Evolutionary conservation across 1,140 invertebrate genomes (phyloP).

Genomic region (Cotesia vestalis): DNA sequence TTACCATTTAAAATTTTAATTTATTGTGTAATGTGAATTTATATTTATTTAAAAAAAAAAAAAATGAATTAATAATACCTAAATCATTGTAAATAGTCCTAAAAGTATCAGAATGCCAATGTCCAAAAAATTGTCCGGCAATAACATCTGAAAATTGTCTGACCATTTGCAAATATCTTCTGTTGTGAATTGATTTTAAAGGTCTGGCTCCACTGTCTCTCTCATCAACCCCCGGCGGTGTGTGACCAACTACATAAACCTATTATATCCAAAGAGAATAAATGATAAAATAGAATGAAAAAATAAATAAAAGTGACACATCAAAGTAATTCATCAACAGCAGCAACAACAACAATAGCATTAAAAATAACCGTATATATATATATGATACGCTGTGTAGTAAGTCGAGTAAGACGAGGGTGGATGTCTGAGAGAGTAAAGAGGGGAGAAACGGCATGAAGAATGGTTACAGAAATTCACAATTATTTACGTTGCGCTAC

Average conservation of each 20-base stretch:
- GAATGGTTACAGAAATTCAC: constrained; percentile 16
- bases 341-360: no score
- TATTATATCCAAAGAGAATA: constrained; percentile 56
- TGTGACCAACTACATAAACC: constrained; percentile 91
- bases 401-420: no score
- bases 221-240: constrained; percentile 87
- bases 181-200: constrained; percentile 74
- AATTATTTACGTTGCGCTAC: constrained; percentile 32
- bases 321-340: no score
- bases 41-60: background rate
- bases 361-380: background rate
- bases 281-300: background rate
- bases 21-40: no score
- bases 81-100: constrained; percentile 81
- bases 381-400: constrained; percentile 14
- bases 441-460: no score
- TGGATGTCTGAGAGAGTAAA: no score
- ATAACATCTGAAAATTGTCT: constrained; percentile 80
- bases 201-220: constrained; percentile 72
- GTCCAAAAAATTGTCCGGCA: constrained; percentile 91
- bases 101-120: constrained; percentile 91
- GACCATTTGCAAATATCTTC: constrained; percentile 77
- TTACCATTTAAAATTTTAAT: no score
- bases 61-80: constrained; percentile 61
- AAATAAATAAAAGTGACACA: no score